phyloP scores from a whole-genome alignment of 2,113 vertebrate species.

The Leucopternis melanops region DNA sequence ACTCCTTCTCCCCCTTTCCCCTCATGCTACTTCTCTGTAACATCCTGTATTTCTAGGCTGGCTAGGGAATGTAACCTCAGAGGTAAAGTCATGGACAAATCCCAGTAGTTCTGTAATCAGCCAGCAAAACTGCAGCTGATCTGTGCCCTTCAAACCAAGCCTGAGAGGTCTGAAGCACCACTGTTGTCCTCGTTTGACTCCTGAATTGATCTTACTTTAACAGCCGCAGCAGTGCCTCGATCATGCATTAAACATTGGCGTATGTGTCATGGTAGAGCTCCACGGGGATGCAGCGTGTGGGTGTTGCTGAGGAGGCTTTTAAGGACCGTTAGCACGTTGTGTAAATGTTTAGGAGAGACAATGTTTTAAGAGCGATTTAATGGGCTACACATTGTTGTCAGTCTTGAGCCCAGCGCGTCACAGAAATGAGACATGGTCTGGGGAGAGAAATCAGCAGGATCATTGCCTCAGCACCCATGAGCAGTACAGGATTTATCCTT shows the following conservation, averaged over 20 bases:
- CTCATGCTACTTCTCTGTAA: background rate
- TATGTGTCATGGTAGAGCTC: background rate
- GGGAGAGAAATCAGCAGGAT: background rate
- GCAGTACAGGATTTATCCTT: background rate
- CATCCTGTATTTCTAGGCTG: background rate
- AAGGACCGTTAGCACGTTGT: background rate
- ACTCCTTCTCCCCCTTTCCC: too few relatives aligned
- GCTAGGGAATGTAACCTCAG: background rate
- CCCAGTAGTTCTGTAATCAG: background rate
- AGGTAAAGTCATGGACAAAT: background rate
- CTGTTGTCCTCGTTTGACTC: background rate
- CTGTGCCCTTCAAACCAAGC: background rate
- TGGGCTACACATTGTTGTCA: background rate
- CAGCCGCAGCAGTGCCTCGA: background rate
- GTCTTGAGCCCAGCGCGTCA: accelerated
- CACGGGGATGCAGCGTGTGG: background rate
- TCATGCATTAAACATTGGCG: background rate
- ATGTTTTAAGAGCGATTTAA: background rate
- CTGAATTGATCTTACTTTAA: background rate
- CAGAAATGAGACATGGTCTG: background rate
- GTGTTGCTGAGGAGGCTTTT: background rate
- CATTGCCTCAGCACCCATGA: accelerated
- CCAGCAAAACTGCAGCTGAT: background rate
- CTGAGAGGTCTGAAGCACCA: background rate
- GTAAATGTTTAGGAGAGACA: background rate